Conservation (phyloP, 2,888 invertebrate genomes). For the Pardosa pseudoannulata region DNA sequence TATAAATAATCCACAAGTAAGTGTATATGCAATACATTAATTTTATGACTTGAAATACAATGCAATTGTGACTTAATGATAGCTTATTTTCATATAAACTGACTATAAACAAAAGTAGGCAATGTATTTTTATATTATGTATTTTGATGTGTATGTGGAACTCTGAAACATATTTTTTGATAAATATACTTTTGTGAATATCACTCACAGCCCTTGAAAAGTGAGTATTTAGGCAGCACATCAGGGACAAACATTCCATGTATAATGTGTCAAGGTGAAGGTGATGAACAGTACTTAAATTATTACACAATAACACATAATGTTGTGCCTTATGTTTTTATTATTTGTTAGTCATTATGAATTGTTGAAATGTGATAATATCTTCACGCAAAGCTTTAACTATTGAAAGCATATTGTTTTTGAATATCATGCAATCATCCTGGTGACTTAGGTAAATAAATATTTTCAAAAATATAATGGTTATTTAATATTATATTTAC, state of each 20-base stretch:
- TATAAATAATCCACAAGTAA: neutral
- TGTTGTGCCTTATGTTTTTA: neutral
- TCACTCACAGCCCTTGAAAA: neutral
- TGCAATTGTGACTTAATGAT: neutral
- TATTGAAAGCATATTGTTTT: neutral
- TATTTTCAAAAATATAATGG: neutral
- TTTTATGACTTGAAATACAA: neutral
- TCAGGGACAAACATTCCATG: neutral
- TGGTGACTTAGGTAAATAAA: neutral
- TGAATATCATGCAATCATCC: neutral
- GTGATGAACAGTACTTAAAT: neutral
- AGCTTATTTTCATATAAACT: neutral
- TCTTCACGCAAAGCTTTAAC: neutral
- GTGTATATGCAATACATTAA: neutral
- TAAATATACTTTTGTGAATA: neutral
- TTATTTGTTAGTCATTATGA: neutral
- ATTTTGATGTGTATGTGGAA: neutral
- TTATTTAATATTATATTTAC: too few relatives aligned
- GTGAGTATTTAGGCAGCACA: neutral
- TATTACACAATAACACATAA: neutral
- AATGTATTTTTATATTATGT: neutral
- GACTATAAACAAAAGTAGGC: neutral
- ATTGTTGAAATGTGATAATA: slow-evolving; percentile 11
- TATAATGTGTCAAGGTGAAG: neutral
- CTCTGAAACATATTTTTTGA: neutral